Percentiles rank a stretch among this genome's conserved stretches.
phyloP scores from a whole-genome alignment of 1,140 invertebrate species.

The Scaptomyza graminum region DNA sequence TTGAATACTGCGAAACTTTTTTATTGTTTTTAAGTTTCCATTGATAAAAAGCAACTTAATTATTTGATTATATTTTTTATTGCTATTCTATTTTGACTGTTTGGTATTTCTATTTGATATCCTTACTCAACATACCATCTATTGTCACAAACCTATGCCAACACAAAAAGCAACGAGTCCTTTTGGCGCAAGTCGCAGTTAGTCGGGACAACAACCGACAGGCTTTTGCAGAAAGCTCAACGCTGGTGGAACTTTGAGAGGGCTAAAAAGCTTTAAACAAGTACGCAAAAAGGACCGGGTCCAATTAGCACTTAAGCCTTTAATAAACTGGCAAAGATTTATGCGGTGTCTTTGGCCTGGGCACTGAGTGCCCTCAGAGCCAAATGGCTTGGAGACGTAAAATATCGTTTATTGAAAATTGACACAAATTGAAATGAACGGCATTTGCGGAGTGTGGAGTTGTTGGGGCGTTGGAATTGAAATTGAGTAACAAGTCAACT shows the following conservation, averaged over 20 bases:
- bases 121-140: not conserved
- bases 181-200: not conserved
- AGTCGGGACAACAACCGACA: constrained; percentile 43
- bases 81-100: too few relatives aligned
- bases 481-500: constrained; percentile 35
- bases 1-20: too few relatives aligned
- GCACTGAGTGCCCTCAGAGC: constrained; percentile 7
- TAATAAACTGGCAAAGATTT: constrained; percentile 43
- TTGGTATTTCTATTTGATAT: not conserved
- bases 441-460: constrained; percentile 1
- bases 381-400: constrained; percentile 4
- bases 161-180: not conserved
- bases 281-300: not conserved
- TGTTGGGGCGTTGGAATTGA: not conserved
- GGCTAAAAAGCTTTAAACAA: constrained; percentile 14
- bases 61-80: too few relatives aligned
- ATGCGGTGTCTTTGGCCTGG: constrained; percentile 31
- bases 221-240: constrained; percentile 37
- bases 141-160: constrained; percentile 8
- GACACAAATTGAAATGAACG: constrained; percentile 47
- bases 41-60: too few relatives aligned
- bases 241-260: not conserved
- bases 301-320: constrained; percentile 44
- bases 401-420: constrained; percentile 43
- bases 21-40: too few relatives aligned